phyloP scores from a whole-genome alignment of 1,140 invertebrate genomes.

The Micrasema longulum region DNA sequence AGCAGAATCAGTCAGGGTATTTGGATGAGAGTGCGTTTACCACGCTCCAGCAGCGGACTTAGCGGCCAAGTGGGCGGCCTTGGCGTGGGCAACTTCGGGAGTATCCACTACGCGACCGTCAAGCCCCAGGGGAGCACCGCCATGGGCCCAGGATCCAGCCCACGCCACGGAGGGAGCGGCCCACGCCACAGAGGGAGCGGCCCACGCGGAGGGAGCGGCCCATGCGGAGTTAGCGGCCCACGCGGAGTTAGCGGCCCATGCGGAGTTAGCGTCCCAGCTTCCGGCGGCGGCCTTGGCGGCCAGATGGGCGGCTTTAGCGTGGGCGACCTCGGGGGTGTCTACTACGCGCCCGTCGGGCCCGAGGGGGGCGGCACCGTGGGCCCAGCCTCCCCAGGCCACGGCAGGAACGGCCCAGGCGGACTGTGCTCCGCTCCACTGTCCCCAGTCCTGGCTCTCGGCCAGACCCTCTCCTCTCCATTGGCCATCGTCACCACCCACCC shows the following conservation, averaged over 20 bases:
- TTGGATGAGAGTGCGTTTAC: too few species aligned
- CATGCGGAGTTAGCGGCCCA: background rate
- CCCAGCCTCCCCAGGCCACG: conserved; percentile 5
- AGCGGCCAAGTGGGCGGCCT: conserved; percentile 62
- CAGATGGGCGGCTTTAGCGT: conserved; percentile 64
- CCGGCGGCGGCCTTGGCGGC: conserved; percentile 56
- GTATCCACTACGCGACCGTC: conserved; percentile 57
- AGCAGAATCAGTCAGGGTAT: too few species aligned
- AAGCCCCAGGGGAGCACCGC: conserved; percentile 43
- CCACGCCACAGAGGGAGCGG: conserved; percentile 50
- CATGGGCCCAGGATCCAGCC: conserved; percentile 28
- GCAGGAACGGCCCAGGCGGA: background rate
- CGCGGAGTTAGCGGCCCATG: background rate
- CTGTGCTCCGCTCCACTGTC: conserved; percentile 8
- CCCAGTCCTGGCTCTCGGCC: conserved; percentile 29
- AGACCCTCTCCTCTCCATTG: conserved; percentile 22
- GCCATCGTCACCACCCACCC: conserved; percentile 10
- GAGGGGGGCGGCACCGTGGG: conserved; percentile 53
- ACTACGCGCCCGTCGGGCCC: conserved; percentile 58
- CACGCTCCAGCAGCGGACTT: too few species aligned
- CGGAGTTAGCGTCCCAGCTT: background rate
- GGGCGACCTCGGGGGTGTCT: conserved; percentile 57
- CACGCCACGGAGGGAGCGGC: background rate
- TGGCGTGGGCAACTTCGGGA: conserved; percentile 65
- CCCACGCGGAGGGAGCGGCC: background rate